phyloP scores from a whole-genome alignment of 2,888 invertebrate genomes.

The Drosophila flavopinicola region DNA sequence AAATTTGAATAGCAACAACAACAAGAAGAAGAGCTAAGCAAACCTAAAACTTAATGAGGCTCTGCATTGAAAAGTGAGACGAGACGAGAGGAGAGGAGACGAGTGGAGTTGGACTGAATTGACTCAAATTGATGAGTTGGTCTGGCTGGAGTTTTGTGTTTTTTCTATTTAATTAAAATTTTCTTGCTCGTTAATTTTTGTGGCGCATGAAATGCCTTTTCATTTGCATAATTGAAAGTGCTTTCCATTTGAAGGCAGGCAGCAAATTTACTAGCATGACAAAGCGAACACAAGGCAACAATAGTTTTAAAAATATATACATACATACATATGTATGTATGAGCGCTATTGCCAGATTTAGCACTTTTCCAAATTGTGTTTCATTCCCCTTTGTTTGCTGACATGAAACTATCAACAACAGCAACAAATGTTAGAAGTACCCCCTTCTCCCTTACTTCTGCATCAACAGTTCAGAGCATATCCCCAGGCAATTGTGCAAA shows the following conservation, averaged over 20 bases:
- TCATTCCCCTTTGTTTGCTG: constrained; percentile 1
- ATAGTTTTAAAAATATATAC: not conserved
- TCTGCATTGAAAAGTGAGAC: constrained; percentile 53
- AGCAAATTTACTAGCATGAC: constrained; percentile 15
- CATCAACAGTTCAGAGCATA: constrained; percentile 2
- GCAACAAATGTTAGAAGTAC: not conserved
- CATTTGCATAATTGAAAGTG: constrained; percentile 70
- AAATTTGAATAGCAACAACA: constrained; percentile 71
- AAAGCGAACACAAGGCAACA: constrained; percentile 7
- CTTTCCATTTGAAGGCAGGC: constrained; percentile 44
- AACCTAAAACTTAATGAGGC: constrained; percentile 74
- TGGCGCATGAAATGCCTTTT: constrained; percentile 68
- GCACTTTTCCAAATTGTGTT: constrained; percentile 13
- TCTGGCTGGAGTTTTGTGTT: constrained; percentile 47
- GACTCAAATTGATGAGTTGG: constrained; percentile 11
- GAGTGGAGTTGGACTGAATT: constrained; percentile 27
- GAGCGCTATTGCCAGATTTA: constrained; percentile 13
- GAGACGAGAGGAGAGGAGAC: constrained; percentile 19
- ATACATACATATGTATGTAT: not conserved
- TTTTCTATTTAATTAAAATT: constrained; percentile 74
- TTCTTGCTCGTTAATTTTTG: constrained; percentile 69
- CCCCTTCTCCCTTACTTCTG: not conserved
- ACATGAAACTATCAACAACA: constrained; percentile 14
- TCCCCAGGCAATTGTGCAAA: constrained; percentile 39
- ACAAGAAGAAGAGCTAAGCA: constrained; percentile 50